Percentiles rank a stretch among this genome's conserved stretches.
Evolutionary conservation across 1,140 invertebrate genomes (phyloP).

Genomic region (Magallana ariakensis): DNA sequence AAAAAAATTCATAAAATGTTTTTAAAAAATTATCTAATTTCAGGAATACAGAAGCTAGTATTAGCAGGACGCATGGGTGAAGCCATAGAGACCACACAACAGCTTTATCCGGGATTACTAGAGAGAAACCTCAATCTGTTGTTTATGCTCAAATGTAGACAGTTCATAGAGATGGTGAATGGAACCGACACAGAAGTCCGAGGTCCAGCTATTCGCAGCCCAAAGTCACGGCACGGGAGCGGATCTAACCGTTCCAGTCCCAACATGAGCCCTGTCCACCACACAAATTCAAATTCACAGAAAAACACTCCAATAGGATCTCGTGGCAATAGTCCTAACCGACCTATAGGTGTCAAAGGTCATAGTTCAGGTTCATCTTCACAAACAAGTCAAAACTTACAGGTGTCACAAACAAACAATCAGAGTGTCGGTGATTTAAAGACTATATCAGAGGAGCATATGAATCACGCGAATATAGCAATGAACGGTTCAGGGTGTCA

Average conservation of each 20-base stretch:
- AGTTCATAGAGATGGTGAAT: constrained; percentile 93
- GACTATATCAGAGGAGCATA: constrained; percentile 79
- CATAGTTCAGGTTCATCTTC: constrained; percentile 60
- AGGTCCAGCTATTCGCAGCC: constrained; percentile 71
- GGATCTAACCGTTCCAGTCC: constrained; percentile 72
- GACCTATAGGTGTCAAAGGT: constrained; percentile 62
- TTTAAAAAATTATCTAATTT: background rate
- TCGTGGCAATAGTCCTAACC: constrained; percentile 75
- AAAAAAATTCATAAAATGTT: too few relatives aligned
- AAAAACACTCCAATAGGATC: constrained; percentile 67
- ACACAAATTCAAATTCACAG: constrained; percentile 59
- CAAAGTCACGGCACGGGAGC: constrained; percentile 67
- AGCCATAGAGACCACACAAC: constrained; percentile 93
- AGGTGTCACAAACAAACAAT: constrained; percentile 57
- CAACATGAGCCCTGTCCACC: constrained; percentile 68
- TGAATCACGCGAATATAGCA: constrained; percentile 81
- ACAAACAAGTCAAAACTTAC: constrained; percentile 49
- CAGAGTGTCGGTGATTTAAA: constrained; percentile 60
- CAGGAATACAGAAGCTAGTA: constrained; percentile 96
- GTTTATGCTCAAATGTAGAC: constrained; percentile 96
- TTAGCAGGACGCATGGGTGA: constrained; percentile 95
- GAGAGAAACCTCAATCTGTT: constrained; percentile 93
- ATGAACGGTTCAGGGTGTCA: constrained; percentile 72
- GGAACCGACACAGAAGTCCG: constrained; percentile 80
- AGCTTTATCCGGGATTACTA: constrained; percentile 93